A percentile compares a stretch with the other conserved stretches of the same genome.
phyloP scores from a whole-genome alignment of 1,140 invertebrate species.

The Elysia chlorotica region DNA sequence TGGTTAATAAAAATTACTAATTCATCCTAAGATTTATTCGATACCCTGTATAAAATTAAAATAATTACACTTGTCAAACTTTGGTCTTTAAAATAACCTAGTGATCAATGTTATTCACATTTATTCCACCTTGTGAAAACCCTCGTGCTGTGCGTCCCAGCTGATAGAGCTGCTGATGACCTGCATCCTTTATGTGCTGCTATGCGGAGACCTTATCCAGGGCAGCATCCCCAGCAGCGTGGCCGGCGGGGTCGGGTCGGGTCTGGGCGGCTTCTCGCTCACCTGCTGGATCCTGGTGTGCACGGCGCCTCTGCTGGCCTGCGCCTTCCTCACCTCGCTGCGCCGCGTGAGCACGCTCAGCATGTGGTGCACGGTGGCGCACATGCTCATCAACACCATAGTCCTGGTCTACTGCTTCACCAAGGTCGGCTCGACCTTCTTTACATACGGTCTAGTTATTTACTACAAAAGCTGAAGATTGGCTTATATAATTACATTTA shows the following conservation, averaged over 20 bases:
- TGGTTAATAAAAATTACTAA: neutral
- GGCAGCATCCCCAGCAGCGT: slow-evolving; percentile 92
- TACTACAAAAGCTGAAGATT: no score
- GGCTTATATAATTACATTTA: no score
- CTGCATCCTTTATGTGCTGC: slow-evolving; percentile 97
- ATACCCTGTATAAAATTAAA: no score
- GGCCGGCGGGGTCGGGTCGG: no score
- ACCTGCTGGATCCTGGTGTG: slow-evolving; percentile 95
- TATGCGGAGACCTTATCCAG: slow-evolving; percentile 96
- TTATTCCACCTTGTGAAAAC: no score
- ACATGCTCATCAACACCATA: slow-evolving; percentile 95
- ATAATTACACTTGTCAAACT: no score
- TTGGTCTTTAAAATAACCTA: no score
- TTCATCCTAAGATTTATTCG: no score
- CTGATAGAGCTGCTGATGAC: slow-evolving; percentile 99
- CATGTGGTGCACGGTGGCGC: slow-evolving; percentile 99
- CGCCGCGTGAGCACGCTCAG: slow-evolving; percentile 86
- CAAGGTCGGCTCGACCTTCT: slow-evolving; percentile 45
- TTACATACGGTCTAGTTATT: neutral
- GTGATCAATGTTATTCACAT: no score
- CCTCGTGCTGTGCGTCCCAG: slow-evolving; percentile 65
- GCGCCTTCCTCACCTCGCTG: slow-evolving; percentile 91
- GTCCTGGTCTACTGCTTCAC: slow-evolving; percentile 97
- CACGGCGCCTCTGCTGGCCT: slow-evolving; percentile 88
- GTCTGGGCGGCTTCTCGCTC: slow-evolving; percentile 85